Conservation (phyloP, 1,140 invertebrate genomes). For the Atta cephalotes region DNA sequence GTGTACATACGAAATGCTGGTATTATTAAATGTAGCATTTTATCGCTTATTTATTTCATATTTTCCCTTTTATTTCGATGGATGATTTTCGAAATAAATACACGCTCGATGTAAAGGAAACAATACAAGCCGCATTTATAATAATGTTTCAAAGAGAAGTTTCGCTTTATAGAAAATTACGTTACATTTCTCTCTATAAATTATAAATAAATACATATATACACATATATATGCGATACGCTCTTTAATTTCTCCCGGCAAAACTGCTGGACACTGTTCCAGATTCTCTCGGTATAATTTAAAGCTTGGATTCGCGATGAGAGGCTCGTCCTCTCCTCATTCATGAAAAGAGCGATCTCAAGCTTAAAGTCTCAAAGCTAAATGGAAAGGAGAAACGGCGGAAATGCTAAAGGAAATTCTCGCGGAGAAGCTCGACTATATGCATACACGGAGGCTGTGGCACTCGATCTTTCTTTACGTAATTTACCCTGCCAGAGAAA, state of each 20-base stretch:
- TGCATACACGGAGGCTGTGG: constrained; percentile 48
- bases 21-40: constrained; percentile 5
- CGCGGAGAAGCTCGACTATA: constrained; percentile 50
- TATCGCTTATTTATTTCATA: not conserved
- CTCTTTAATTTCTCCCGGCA: not conserved
- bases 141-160: not conserved
- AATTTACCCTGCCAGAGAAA: constrained; percentile 47
- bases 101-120: not conserved
- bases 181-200: not conserved
- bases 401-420: constrained; percentile 49
- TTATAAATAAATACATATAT: not conserved
- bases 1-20: not conserved
- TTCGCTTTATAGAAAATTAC: not conserved
- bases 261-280: constrained; percentile 41
- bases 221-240: not conserved
- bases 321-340: not conserved
- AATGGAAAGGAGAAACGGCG: constrained; percentile 68
- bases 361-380: not conserved
- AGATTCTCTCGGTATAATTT: constrained; percentile 29
- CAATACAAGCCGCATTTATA: not conserved
- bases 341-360: not conserved
- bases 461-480: constrained; percentile 62
- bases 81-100: constrained; percentile 13
- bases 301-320: constrained; percentile 5
- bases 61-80: not conserved